Evolutionary conservation across 1,140 invertebrate genomes (phyloP).

Genomic region (Drosophila gunungcola): DNA sequence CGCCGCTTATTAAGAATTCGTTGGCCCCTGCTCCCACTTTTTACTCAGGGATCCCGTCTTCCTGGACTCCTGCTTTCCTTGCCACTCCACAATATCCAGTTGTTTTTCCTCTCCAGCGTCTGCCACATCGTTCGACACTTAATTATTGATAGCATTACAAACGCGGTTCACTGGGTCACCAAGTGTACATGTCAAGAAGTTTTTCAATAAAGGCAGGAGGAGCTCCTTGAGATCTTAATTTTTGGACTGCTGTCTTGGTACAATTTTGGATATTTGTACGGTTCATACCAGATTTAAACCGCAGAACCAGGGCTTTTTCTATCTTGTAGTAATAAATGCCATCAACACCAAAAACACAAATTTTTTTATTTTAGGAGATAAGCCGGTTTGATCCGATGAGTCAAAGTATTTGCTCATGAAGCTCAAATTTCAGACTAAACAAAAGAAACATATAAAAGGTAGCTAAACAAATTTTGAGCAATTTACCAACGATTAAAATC

Average conservation of each 20-base stretch:
- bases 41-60: neutral
- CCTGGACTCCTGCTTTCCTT: neutral
- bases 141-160: conserved; percentile 83
- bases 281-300: too few relatives aligned
- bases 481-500: too few relatives aligned
- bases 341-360: too few relatives aligned
- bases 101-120: conserved; percentile 16
- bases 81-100: neutral
- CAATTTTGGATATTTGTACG: too few relatives aligned
- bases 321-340: too few relatives aligned
- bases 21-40: conserved; percentile 38
- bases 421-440: too few relatives aligned
- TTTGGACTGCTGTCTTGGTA: neutral
- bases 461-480: too few relatives aligned
- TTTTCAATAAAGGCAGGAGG: neutral
- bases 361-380: too few relatives aligned
- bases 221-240: conserved; percentile 50
- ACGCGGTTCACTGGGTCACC: conserved; percentile 71
- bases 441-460: too few relatives aligned
- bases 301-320: too few relatives aligned
- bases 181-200: conserved; percentile 46
- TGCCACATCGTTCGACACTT: conserved; percentile 57
- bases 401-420: too few relatives aligned
- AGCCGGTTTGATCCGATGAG: too few relatives aligned
- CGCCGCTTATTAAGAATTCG: conserved; percentile 75